A percentile compares a stretch with the other conserved stretches of the same genome.
These are phyloP conservation scores for Natrix natrix DNA, from an alignment of 2,797 vertebrate species.

Conservation along the genomic window DNA sequence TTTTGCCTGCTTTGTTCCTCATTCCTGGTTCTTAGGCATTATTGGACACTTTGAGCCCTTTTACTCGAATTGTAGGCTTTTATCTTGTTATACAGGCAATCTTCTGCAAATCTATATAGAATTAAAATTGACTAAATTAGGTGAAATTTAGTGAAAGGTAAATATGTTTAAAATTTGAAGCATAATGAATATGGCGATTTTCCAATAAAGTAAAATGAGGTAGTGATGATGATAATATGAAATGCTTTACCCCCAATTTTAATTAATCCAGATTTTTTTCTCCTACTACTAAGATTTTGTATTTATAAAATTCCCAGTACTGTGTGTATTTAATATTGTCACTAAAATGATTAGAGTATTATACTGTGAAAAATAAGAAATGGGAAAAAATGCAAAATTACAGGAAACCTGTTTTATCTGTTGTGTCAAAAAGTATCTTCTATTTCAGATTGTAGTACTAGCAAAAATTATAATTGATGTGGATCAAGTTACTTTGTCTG, in stretches of 20 bases:
- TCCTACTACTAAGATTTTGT: neutral
- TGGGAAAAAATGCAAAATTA: neutral
- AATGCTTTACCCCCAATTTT: neutral
- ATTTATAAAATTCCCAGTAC: neutral
- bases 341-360: neutral
- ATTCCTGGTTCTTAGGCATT: neutral
- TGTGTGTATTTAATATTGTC: neutral
- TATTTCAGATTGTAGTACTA: slow-evolving; percentile 72
- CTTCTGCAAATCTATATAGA: neutral
- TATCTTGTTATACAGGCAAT: neutral
- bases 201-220: neutral
- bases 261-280: neutral
- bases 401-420: neutral
- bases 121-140: neutral
- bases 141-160: neutral
- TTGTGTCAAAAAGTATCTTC: slow-evolving; percentile 25
- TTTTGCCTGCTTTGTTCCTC: neutral
- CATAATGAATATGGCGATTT: neutral
- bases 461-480: slow-evolving; percentile 71
- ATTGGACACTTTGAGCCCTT: neutral
- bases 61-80: neutral
- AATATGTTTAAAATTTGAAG: neutral
- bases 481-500: slow-evolving; percentile 71
- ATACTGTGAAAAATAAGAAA: neutral
- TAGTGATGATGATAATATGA: neutral